These are phyloP conservation scores for Holacanthella duospinosa DNA, from an alignment of 2,888 invertebrate species.

Conservation along the genomic window DNA sequence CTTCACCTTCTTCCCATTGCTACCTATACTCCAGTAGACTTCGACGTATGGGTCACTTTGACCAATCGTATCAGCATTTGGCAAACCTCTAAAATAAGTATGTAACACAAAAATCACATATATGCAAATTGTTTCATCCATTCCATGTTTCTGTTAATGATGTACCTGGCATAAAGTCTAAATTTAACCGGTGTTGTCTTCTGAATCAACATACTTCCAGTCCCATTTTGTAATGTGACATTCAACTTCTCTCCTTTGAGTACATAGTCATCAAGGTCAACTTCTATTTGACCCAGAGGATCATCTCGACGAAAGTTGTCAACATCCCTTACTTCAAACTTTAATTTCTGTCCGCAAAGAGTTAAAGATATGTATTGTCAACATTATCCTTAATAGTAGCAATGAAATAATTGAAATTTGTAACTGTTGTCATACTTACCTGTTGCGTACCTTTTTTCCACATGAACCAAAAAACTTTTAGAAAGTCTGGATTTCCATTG, in stretches of 20 bases:
- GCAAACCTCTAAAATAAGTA: conserved; percentile 18
- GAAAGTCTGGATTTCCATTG: conserved; percentile 28
- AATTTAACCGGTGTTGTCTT: conserved; percentile 28
- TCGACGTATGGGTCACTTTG: conserved; percentile 35
- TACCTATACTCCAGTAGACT: conserved; percentile 27
- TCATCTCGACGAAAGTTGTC: conserved; percentile 30
- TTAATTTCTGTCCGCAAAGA: conserved; percentile 24
- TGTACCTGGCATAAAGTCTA: conserved; percentile 27
- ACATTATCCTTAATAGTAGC: neutral
- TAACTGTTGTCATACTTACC: conserved; percentile 8
- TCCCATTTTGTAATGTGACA: conserved; percentile 17
- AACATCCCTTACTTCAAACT: conserved; percentile 27
- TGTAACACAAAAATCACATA: too few species aligned
- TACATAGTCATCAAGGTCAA: conserved; percentile 30
- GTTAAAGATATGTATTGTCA: neutral
- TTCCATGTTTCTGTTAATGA: neutral
- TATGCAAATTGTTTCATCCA: neutral
- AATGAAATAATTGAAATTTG: neutral
- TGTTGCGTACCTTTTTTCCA: conserved; percentile 28
- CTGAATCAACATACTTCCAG: conserved; percentile 24
- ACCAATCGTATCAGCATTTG: conserved; percentile 28
- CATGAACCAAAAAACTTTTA: conserved; percentile 24
- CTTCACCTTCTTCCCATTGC: conserved; percentile 28
- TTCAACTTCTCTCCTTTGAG: conserved; percentile 25
- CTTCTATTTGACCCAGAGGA: conserved; percentile 26